Percentiles rank a stretch among this genome's conserved stretches.
Conservation (phyloP, 2,113 vertebrate species). For the Haemorhous mexicanus region DNA sequence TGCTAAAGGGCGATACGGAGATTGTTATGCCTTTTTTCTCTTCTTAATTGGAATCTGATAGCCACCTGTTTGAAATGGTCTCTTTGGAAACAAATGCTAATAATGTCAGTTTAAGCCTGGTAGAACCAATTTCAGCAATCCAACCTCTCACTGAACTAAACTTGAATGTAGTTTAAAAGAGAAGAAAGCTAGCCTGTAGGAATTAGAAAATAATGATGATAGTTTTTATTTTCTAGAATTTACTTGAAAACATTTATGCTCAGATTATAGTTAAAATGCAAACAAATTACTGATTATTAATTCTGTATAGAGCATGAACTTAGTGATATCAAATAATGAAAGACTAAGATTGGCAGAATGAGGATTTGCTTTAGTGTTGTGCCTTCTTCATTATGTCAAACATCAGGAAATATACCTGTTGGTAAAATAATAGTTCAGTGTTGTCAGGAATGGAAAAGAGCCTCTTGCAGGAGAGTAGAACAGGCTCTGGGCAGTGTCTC, state of each 20-base stretch:
- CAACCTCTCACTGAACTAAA: background rate
- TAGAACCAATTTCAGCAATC: background rate
- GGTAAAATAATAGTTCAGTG: background rate
- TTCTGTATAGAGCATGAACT: background rate
- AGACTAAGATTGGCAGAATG: background rate
- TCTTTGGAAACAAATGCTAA: slow-evolving; percentile 20
- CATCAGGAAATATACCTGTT: background rate
- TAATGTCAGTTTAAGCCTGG: background rate
- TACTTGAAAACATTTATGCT: background rate
- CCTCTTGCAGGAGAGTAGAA: background rate
- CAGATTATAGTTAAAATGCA: background rate
- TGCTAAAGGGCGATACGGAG: background rate
- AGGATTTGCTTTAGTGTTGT: background rate
- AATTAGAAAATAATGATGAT: background rate
- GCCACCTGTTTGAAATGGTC: slow-evolving; percentile 1
- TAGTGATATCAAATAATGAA: background rate
- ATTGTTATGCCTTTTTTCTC: background rate
- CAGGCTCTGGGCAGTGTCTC: background rate
- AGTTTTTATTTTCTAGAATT: background rate
- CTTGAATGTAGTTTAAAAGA: background rate
- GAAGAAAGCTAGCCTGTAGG: background rate
- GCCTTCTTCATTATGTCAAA: background rate
- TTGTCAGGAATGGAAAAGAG: background rate
- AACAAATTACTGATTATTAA: background rate
- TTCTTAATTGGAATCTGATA: slow-evolving; percentile 12